These are phyloP conservation scores for Pampusana beccarii DNA, from an alignment of 2,113 vertebrate genomes.

Conservation along the genomic window DNA sequence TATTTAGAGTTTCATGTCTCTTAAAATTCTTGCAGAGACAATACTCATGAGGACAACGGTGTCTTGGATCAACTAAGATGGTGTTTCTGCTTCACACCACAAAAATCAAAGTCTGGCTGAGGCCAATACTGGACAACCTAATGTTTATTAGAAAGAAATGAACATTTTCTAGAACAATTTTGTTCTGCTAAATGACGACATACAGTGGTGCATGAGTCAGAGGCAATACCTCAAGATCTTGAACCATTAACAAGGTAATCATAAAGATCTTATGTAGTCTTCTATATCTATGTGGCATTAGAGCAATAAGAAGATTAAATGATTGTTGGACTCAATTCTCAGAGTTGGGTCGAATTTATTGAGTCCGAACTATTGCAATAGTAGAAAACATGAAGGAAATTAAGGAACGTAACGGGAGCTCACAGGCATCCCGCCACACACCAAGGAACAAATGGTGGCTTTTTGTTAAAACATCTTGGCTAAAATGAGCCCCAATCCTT, in stretches of 20 bases:
- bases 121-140: neutral
- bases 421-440: neutral
- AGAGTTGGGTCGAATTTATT: neutral
- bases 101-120: neutral
- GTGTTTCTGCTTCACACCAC: neutral
- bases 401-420: neutral
- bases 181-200: neutral
- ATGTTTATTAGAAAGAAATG: neutral
- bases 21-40: neutral
- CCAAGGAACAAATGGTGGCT: neutral
- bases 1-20: neutral
- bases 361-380: neutral
- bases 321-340: neutral
- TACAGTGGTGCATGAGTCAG: neutral
- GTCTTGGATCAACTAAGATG: neutral
- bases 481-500: constrained; percentile 10
- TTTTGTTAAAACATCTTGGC: constrained; percentile 11
- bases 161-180: neutral
- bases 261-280: neutral
- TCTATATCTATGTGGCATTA: neutral
- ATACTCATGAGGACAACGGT: neutral
- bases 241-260: neutral
- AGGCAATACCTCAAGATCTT: neutral
- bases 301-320: neutral
- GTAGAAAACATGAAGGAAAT: neutral